phyloP scores from a whole-genome alignment of 2,113 vertebrate species.

The Sylvilagus bachmani region DNA sequence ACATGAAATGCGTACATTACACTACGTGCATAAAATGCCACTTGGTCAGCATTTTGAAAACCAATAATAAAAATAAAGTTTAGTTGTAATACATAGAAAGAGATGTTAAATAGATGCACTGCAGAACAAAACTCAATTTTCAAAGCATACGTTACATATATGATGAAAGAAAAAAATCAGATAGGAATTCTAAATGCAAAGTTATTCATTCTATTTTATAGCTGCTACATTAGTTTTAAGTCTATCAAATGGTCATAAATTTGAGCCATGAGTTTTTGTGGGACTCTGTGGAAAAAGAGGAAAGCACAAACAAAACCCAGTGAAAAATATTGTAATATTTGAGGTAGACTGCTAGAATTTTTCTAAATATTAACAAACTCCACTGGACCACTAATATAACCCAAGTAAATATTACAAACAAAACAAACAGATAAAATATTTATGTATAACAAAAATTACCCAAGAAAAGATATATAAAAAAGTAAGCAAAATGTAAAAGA shows the following conservation, averaged over 20 bases:
- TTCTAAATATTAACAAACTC: neutral
- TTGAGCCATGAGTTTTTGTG: neutral
- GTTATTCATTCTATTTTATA: neutral
- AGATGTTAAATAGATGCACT: neutral
- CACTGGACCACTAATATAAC: neutral
- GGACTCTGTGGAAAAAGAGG: neutral
- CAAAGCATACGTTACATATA: neutral
- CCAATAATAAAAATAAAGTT: neutral
- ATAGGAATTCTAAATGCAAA: neutral
- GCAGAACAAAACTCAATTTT: neutral
- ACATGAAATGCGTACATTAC: neutral
- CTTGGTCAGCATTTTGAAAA: neutral
- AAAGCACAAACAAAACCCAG: neutral
- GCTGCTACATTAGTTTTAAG: neutral
- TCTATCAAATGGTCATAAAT: neutral
- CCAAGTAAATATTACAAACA: conserved; percentile 6
- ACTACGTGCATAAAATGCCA: neutral
- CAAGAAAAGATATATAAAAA: neutral
- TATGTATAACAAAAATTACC: neutral
- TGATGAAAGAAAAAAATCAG: neutral
- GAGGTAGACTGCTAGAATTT: neutral
- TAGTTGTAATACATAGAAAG: neutral
- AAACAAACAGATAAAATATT: neutral
- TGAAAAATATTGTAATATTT: neutral
- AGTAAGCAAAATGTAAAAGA: neutral